phyloP scores from a whole-genome alignment of 2,797 vertebrate genomes.

The Poeciliopsis paucimaculata region DNA sequence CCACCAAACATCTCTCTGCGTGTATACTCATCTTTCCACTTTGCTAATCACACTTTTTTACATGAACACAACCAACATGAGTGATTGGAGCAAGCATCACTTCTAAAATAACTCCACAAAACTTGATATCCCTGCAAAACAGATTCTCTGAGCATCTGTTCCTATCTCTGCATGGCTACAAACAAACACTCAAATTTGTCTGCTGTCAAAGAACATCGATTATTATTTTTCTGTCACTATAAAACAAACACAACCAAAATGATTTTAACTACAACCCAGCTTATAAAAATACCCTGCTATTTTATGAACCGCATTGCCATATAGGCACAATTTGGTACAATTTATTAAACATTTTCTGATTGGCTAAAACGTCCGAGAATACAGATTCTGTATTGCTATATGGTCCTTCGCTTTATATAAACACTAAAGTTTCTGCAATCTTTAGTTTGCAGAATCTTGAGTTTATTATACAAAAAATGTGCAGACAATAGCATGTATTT shows the following conservation, averaged over 20 bases:
- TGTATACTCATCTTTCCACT: background rate
- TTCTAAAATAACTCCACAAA: constrained; percentile 4
- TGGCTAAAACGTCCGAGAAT: background rate
- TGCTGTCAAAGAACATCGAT: background rate
- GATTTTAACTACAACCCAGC: background rate
- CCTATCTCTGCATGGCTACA: background rate
- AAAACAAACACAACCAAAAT: background rate
- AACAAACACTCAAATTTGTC: background rate
- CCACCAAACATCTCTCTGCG: background rate
- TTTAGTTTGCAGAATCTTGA: background rate
- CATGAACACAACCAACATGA: background rate
- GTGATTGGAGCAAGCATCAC: background rate
- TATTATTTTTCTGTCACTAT: background rate
- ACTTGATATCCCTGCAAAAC: background rate
- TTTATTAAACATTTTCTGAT: background rate
- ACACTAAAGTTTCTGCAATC: background rate
- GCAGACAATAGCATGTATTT: background rate
- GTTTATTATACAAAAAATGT: background rate
- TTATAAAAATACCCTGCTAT: background rate
- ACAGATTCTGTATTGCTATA: background rate
- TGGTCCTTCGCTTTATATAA: background rate
- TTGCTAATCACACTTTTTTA: background rate
- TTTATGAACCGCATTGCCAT: background rate
- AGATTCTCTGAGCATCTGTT: background rate
- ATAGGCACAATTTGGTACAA: background rate